Percentiles rank a stretch among this genome's conserved stretches.
phyloP scores from a whole-genome alignment of 2,888 invertebrate species.

The Cephus pygmeus region DNA sequence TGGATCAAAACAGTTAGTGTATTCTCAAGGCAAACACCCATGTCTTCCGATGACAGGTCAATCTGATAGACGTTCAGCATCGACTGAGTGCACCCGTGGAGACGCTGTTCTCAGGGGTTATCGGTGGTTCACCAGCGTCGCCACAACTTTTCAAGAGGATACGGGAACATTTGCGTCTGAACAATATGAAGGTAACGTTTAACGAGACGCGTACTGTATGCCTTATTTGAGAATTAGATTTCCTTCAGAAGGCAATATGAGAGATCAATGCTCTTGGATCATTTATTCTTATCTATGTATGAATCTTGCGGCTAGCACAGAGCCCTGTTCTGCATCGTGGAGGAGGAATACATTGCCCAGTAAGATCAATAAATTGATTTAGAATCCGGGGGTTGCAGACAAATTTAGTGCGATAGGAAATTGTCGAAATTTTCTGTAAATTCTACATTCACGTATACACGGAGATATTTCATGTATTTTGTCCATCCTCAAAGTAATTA shows the following conservation, averaged over 20 bases:
- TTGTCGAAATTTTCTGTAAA: no score
- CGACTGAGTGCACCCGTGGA: slow-evolving; percentile 67
- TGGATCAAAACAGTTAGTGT: background rate
- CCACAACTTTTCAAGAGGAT: slow-evolving; percentile 71
- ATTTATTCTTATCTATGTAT: slow-evolving; percentile 52
- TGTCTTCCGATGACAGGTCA: slow-evolving; percentile 68
- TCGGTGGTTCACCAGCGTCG: slow-evolving; percentile 81
- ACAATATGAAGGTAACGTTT: slow-evolving; percentile 67
- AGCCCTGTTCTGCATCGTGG: background rate
- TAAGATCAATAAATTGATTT: background rate
- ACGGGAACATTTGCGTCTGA: slow-evolving; percentile 64
- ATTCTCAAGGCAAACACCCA: background rate
- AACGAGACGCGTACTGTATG: background rate
- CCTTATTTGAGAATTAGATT: background rate
- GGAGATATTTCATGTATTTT: no score
- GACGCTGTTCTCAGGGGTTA: slow-evolving; percentile 70
- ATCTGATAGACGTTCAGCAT: slow-evolving; percentile 72
- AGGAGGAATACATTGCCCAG: no score
- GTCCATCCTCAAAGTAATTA: background rate
- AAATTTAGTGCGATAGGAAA: no score
- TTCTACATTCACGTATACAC: no score
- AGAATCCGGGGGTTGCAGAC: no score
- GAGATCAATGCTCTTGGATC: slow-evolving; percentile 44
- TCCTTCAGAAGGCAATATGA: background rate
- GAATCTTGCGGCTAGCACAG: slow-evolving; percentile 40